These are phyloP conservation scores for Ophiodon elongatus DNA, from an alignment of 2,113 vertebrate genomes.

Conservation along the genomic window DNA sequence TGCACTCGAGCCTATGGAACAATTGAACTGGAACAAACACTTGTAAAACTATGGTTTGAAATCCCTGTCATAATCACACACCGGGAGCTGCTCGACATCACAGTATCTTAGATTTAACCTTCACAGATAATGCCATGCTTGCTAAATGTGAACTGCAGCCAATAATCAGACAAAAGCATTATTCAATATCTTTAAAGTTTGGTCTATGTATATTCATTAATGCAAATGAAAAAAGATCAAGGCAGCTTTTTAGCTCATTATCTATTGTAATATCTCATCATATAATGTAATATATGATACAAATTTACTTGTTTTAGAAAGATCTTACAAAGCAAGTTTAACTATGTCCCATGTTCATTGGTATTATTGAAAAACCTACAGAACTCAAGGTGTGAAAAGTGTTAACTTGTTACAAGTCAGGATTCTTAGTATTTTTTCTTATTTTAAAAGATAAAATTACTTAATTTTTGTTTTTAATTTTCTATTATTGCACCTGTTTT, in stretches of 20 bases:
- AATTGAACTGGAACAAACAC: slow-evolving; percentile 10
- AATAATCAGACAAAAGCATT: neutral
- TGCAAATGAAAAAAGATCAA: neutral
- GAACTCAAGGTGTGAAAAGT: slow-evolving; percentile 42
- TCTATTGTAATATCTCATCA: slow-evolving; percentile 28
- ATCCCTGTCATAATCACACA: slow-evolving; percentile 1
- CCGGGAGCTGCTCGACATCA: slow-evolving; percentile 4
- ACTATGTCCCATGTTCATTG: slow-evolving; percentile 25
- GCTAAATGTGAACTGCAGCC: slow-evolving; percentile 49
- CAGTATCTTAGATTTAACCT: slow-evolving; percentile 8
- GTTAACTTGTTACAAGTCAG: slow-evolving; percentile 54
- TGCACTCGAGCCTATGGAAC: slow-evolving; percentile 53
- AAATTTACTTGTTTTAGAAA: slow-evolving; percentile 12
- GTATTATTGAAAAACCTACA: slow-evolving; percentile 33
- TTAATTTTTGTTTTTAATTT: slow-evolving; percentile 44
- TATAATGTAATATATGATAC: slow-evolving; percentile 23
- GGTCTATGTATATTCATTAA: slow-evolving; percentile 8
- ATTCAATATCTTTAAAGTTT: slow-evolving; percentile 18
- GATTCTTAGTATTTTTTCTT: slow-evolving; percentile 24
- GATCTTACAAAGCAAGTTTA: slow-evolving; percentile 8
- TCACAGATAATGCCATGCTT: slow-evolving; percentile 37
- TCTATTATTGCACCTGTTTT: slow-evolving; percentile 74
- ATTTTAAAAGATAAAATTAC: slow-evolving; percentile 47
- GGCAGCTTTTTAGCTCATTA: slow-evolving; percentile 1
- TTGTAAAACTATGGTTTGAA: slow-evolving; percentile 17